A percentile compares a stretch with the other conserved stretches of the same genome.
Evolutionary conservation across 1,140 invertebrate species (phyloP).

Genomic region (Bombus confusus): DNA sequence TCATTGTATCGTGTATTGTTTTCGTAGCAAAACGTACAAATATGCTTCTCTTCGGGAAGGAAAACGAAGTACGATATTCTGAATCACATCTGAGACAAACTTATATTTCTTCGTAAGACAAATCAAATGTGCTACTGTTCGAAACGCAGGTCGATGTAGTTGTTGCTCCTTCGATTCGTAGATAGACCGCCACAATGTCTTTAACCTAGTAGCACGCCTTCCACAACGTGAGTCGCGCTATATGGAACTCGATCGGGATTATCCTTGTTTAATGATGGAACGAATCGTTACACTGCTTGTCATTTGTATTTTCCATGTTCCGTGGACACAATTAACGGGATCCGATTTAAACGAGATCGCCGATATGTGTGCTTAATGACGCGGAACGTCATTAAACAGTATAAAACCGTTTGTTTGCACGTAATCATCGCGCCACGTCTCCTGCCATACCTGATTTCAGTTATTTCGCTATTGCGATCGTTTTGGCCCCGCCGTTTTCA

Average conservation of each 20-base stretch:
- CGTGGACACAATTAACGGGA: conserved; percentile 43
- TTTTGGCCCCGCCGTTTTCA: not conserved
- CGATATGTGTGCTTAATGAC: conserved; percentile 56
- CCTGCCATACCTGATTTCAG: conserved; percentile 30
- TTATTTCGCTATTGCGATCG: not conserved
- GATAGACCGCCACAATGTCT: not conserved
- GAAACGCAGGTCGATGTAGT: not conserved
- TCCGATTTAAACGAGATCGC: conserved; percentile 39
- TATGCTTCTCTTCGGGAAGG: too few relatives aligned
- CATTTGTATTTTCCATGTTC: conserved; percentile 54
- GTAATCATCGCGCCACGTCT: conserved; percentile 43
- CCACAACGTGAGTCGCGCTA: conserved; percentile 4
- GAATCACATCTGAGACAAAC: too few relatives aligned
- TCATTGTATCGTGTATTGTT: not conserved
- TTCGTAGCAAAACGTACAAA: not conserved
- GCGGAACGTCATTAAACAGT: conserved; percentile 62
- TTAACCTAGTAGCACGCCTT: conserved; percentile 14
- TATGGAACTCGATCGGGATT: conserved; percentile 30
- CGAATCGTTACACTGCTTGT: conserved; percentile 54
- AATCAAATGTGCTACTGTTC: not conserved
- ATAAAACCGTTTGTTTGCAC: conserved; percentile 51
- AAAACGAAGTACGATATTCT: not conserved
- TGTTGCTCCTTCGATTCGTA: not conserved
- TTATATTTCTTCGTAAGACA: not conserved
- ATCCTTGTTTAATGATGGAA: conserved; percentile 60